A percentile compares a stretch with the other conserved stretches of the same genome.
phyloP scores from a whole-genome alignment of 2,888 invertebrate genomes.

The Tortrix viridana region DNA sequence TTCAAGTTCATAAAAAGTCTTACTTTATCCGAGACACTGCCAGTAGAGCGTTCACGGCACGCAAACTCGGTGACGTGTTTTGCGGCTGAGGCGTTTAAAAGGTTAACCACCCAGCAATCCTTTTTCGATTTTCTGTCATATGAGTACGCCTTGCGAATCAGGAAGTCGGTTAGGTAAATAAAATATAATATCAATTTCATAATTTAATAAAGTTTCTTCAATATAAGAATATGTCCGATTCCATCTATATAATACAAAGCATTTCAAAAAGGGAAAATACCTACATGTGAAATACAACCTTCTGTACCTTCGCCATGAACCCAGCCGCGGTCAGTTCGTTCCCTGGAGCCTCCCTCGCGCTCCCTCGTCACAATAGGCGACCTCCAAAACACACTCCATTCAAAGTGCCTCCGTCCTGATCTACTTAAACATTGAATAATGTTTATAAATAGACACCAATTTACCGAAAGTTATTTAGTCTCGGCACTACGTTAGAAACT shows the following conservation, averaged over 20 bases:
- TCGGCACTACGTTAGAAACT: slow-evolving; percentile 23
- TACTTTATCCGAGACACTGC: no score
- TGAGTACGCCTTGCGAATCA: no score
- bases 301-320: slow-evolving; percentile 59
- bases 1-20: no score
- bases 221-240: slow-evolving; percentile 85
- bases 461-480: slow-evolving; percentile 25
- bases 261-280: slow-evolving; percentile 79
- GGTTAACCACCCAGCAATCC: no score
- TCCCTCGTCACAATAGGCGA: slow-evolving; percentile 53
- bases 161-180: slow-evolving; percentile 50
- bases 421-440: slow-evolving; percentile 27
- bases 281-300: slow-evolving; percentile 80
- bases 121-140: no score
- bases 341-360: slow-evolving; percentile 25
- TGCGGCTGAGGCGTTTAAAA: no score
- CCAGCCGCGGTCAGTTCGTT: slow-evolving; percentile 41
- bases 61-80: no score
- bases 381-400: slow-evolving; percentile 44
- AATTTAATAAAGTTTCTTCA: slow-evolving; percentile 82
- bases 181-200: slow-evolving; percentile 59
- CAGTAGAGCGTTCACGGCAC: no score
- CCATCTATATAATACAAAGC: slow-evolving; percentile 83
- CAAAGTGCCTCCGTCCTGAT: slow-evolving; percentile 34
- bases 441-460: slow-evolving; percentile 42